Percentiles rank a stretch among this genome's conserved stretches.
phyloP scores from a whole-genome alignment of 2,888 invertebrate species.

The Cynaeus angustus region DNA sequence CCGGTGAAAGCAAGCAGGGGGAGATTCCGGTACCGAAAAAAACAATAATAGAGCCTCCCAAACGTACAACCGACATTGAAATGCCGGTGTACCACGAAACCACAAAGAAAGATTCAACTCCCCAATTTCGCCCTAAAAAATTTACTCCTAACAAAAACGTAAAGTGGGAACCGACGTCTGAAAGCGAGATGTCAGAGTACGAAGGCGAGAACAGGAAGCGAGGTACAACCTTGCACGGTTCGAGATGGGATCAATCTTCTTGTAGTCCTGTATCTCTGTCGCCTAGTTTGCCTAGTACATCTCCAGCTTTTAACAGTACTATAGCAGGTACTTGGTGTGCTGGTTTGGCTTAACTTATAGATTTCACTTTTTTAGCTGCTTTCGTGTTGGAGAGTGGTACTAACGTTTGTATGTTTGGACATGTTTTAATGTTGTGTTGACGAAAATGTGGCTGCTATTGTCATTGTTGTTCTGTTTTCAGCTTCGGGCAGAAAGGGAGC shows the following conservation, averaged over 20 bases:
- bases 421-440: background rate
- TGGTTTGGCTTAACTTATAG: constrained; percentile 44
- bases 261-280: constrained; percentile 76
- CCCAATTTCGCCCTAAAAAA: constrained; percentile 70
- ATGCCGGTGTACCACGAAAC: constrained; percentile 81
- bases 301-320: constrained; percentile 72
- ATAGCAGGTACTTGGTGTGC: constrained; percentile 64
- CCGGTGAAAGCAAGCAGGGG: constrained; percentile 77
- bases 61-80: constrained; percentile 76
- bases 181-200: constrained; percentile 77
- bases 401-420: constrained; percentile 5
- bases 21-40: constrained; percentile 71
- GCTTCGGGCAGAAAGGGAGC: constrained; percentile 56
- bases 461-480: constrained; percentile 27
- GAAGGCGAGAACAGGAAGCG: constrained; percentile 72
- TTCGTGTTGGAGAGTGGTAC: constrained; percentile 1
- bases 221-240: constrained; percentile 60
- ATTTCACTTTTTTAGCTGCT: constrained; percentile 11
- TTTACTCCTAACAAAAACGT: constrained; percentile 71
- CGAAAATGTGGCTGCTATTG: background rate
- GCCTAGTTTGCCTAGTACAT: constrained; percentile 76
- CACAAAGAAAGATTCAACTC: constrained; percentile 58
- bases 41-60: constrained; percentile 73
- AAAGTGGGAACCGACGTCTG: constrained; percentile 78
- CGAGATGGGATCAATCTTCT: constrained; percentile 72